These are phyloP conservation scores for Ennomos fuscantarius DNA, from an alignment of 2,888 invertebrate species.

Conservation along the genomic window DNA sequence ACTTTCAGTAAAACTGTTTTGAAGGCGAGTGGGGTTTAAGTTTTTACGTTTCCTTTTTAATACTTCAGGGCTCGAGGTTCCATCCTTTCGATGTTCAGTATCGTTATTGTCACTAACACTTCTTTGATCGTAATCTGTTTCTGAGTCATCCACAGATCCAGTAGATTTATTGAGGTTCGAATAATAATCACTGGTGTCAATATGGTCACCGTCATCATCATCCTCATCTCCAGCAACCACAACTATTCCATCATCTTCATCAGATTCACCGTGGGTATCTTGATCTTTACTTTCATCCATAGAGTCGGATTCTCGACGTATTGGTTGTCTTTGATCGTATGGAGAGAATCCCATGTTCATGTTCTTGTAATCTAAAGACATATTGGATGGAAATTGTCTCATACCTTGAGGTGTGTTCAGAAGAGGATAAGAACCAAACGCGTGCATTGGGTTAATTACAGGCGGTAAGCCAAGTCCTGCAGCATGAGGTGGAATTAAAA, in stretches of 20 bases:
- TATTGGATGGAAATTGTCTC: constrained; percentile 80
- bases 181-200: constrained; percentile 76
- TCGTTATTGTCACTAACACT: constrained; percentile 76
- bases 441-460: constrained; percentile 89
- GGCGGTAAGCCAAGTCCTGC: constrained; percentile 87
- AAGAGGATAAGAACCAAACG: constrained; percentile 92
- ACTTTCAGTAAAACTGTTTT: constrained; percentile 67
- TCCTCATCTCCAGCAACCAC: constrained; percentile 93
- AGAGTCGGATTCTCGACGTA: constrained; percentile 69
- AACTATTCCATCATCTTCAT: constrained; percentile 91
- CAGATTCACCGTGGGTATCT: constrained; percentile 87
- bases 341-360: constrained; percentile 69
- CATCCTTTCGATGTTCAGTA: constrained; percentile 77
- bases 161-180: constrained; percentile 71
- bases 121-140: constrained; percentile 76
- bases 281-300: constrained; percentile 80
- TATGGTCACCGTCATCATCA: constrained; percentile 87
- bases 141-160: constrained; percentile 74
- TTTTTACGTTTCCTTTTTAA: constrained; percentile 94
- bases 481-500: constrained; percentile 90
- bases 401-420: constrained; percentile 89
- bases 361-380: constrained; percentile 82
- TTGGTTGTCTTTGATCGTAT: constrained; percentile 66
- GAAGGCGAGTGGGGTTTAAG: constrained; percentile 93
- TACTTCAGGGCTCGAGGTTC: constrained; percentile 82